These are phyloP conservation scores for Acrobasis suavella DNA, from an alignment of 2,888 invertebrate species.

Conservation along the genomic window DNA sequence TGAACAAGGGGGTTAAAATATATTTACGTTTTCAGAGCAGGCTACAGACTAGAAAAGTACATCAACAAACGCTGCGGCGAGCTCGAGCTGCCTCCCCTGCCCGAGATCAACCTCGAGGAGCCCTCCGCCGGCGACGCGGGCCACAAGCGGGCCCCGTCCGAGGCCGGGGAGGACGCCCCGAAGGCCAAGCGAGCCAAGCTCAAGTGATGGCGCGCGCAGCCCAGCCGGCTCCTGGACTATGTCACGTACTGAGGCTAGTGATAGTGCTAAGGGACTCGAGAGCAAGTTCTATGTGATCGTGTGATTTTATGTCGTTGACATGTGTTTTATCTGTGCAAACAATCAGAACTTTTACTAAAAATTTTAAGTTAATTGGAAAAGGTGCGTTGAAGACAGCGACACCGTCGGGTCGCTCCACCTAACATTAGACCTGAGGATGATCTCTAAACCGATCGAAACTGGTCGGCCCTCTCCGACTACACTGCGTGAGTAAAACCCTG, in stretches of 20 bases:
- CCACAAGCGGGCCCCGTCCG: conserved; percentile 35
- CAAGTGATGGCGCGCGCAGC: conserved; percentile 53
- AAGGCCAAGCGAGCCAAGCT: conserved; percentile 52
- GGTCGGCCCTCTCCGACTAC: too few species aligned
- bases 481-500: too few species aligned
- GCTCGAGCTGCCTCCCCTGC: conserved; percentile 79
- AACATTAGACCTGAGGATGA: too few species aligned
- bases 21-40: conserved; percentile 83
- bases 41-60: conserved; percentile 86
- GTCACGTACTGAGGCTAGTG: conserved; percentile 44
- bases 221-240: conserved; percentile 49
- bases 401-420: too few species aligned
- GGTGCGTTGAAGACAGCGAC: too few species aligned
- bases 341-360: not conserved
- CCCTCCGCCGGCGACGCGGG: conserved; percentile 28
- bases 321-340: not conserved
- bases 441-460: too few species aligned
- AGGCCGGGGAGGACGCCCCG: conserved; percentile 43
- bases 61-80: conserved; percentile 88
- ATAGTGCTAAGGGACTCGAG: not conserved
- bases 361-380: too few species aligned
- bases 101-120: conserved; percentile 59
- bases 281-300: not conserved
- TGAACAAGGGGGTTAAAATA: not conserved
- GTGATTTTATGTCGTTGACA: not conserved